Conservation (phyloP, 2,113 vertebrate genomes). For the Trachemys scripta region DNA sequence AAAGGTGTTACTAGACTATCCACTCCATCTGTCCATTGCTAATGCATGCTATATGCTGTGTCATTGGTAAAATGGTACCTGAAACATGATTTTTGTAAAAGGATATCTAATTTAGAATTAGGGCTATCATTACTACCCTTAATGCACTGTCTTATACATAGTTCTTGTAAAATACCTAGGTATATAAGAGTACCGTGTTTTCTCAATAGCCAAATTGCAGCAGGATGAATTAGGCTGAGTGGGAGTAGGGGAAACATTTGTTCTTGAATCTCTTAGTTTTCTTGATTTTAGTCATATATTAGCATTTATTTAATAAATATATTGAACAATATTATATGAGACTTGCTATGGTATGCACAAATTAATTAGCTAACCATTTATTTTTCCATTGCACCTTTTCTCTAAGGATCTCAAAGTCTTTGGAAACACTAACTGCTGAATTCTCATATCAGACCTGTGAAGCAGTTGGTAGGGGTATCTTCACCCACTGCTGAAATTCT, state of each 20-base stretch:
- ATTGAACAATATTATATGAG: background rate
- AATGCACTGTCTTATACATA: background rate
- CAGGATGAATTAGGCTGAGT: background rate
- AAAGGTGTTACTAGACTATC: background rate
- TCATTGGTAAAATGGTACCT: background rate
- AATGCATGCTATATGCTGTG: background rate
- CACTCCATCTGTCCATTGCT: background rate
- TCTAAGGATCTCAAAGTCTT: background rate
- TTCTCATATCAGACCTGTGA: background rate
- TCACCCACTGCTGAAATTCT: background rate
- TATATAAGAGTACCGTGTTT: too few relatives aligned
- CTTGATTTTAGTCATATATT: background rate
- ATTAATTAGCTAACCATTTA: background rate
- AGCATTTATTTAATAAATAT: background rate
- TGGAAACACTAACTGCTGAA: background rate
- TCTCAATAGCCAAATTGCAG: too few relatives aligned
- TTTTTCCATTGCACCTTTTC: background rate
- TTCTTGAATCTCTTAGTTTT: background rate
- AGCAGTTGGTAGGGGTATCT: background rate
- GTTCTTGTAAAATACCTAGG: background rate
- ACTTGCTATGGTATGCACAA: background rate
- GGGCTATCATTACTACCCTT: background rate
- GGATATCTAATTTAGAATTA: background rate
- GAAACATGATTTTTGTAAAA: background rate
- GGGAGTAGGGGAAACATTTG: background rate